These are phyloP conservation scores for Steatocranus sp. DNA, from an alignment of 2,797 vertebrate genomes.

Conservation along the genomic window DNA sequence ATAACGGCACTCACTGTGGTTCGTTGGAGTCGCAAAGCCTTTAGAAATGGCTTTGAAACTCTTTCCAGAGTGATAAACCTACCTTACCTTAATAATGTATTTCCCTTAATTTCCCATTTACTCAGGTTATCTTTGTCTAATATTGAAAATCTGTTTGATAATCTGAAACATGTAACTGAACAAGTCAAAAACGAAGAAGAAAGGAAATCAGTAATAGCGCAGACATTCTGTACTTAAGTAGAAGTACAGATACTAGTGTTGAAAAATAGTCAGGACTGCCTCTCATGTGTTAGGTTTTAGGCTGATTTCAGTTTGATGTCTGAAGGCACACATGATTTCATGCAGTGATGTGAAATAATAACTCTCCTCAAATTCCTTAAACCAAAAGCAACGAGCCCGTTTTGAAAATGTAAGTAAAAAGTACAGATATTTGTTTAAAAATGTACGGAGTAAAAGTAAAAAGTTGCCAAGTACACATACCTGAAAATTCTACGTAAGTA, in stretches of 20 bases:
- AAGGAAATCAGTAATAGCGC: neutral
- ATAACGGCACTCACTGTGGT: neutral
- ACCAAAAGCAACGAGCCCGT: neutral
- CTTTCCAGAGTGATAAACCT: neutral
- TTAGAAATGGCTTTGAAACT: neutral
- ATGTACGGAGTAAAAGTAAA: neutral
- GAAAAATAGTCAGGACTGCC: neutral
- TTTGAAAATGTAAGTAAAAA: neutral
- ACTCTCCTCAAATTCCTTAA: neutral
- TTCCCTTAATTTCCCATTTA: neutral
- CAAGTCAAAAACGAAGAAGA: neutral
- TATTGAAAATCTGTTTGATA: neutral
- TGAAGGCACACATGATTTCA: fast-evolving
- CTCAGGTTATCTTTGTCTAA: neutral
- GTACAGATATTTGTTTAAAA: neutral
- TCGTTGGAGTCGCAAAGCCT: neutral
- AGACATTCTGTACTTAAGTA: neutral
- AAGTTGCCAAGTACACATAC: neutral
- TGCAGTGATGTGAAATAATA: neutral
- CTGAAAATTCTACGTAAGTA: neutral
- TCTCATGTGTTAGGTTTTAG: neutral
- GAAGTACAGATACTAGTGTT: neutral
- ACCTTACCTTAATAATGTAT: neutral
- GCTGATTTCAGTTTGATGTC: neutral
- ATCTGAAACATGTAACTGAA: neutral